Evolutionary conservation across 2,888 invertebrate species (phyloP).

Genomic region (Nomada flava): DNA sequence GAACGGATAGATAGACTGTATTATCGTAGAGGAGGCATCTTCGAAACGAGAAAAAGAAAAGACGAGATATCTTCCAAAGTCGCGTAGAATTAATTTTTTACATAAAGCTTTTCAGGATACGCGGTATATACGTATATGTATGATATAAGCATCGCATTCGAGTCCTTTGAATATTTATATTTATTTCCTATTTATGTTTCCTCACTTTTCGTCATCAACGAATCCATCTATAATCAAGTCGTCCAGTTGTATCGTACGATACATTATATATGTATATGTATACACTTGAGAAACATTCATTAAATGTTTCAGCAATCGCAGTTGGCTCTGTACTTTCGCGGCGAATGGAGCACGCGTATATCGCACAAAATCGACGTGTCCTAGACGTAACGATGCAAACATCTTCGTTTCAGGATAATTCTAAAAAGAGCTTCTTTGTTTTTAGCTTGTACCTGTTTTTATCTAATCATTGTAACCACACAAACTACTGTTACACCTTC

Average conservation of each 20-base stretch:
- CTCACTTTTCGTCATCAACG: conserved; percentile 67
- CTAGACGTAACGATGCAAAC: conserved; percentile 25
- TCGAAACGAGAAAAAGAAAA: background rate
- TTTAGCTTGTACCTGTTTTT: conserved; percentile 35
- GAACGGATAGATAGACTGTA: background rate
- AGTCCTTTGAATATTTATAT: conserved; percentile 46
- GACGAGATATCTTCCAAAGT: conserved; percentile 66
- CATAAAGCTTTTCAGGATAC: conserved; percentile 68
- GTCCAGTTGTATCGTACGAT: conserved; percentile 32
- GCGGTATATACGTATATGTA: conserved; percentile 58
- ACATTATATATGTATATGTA: conserved; percentile 48
- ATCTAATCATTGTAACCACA: conserved; percentile 42
- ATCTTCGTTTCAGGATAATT: conserved; percentile 11
- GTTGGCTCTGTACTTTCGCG: conserved; percentile 35
- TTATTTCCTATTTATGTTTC: conserved; percentile 62
- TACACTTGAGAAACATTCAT: conserved; percentile 52
- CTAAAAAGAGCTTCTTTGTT: conserved; percentile 23
- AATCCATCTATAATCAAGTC: conserved; percentile 51
- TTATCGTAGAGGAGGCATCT: conserved; percentile 8
- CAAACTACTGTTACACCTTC: conserved; percentile 46
- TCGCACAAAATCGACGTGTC: conserved; percentile 62
- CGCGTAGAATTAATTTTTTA: conserved; percentile 70
- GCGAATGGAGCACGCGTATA: conserved; percentile 49
- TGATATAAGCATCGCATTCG: conserved; percentile 52
- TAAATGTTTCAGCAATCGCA: conserved; percentile 35